Evolutionary conservation across 2,888 invertebrate species (phyloP).

Genomic region (Molanna angustata): DNA sequence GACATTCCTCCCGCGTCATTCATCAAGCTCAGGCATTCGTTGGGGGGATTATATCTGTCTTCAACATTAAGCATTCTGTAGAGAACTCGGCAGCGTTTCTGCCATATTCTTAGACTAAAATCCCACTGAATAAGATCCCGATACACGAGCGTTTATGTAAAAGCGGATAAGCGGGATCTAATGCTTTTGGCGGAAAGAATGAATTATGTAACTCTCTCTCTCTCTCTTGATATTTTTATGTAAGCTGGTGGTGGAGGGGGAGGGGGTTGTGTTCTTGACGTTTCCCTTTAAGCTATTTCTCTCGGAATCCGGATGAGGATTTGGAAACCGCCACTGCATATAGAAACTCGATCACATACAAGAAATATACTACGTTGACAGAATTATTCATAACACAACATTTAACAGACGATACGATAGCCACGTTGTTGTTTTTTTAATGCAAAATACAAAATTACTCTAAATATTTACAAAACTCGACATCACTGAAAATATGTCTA

Average conservation of each 20-base stretch:
- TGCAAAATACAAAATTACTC: too few relatives aligned
- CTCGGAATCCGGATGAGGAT: conserved; percentile 14
- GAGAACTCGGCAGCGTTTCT: conserved; percentile 5
- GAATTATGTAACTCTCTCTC: conserved; percentile 29
- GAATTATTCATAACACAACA: conserved; percentile 19
- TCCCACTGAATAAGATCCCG: conserved; percentile 14
- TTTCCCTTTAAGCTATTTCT: conserved; percentile 20
- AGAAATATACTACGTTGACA: conserved; percentile 10
- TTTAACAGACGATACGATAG: too few relatives aligned
- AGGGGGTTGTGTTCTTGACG: conserved; percentile 25
- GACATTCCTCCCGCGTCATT: conserved; percentile 20
- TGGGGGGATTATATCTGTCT: conserved; percentile 30
- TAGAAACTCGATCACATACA: conserved; percentile 16
- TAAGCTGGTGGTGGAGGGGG: too few relatives aligned
- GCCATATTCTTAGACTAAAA: conserved; percentile 1
- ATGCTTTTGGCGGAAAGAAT: conserved; percentile 29
- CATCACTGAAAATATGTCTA: too few relatives aligned
- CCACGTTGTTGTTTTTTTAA: too few relatives aligned
- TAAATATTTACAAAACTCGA: too few relatives aligned
- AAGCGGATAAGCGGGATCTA: conserved; percentile 27
- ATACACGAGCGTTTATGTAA: conserved; percentile 27
- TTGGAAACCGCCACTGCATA: conserved; percentile 14
- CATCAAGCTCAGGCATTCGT: conserved; percentile 28
- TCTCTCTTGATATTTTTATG: conserved; percentile 24
- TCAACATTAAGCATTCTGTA: conserved; percentile 22